A percentile compares a stretch with the other conserved stretches of the same genome.
Evolutionary conservation across 2,888 invertebrate species (phyloP).

Genomic region (Encarsia formosa): DNA sequence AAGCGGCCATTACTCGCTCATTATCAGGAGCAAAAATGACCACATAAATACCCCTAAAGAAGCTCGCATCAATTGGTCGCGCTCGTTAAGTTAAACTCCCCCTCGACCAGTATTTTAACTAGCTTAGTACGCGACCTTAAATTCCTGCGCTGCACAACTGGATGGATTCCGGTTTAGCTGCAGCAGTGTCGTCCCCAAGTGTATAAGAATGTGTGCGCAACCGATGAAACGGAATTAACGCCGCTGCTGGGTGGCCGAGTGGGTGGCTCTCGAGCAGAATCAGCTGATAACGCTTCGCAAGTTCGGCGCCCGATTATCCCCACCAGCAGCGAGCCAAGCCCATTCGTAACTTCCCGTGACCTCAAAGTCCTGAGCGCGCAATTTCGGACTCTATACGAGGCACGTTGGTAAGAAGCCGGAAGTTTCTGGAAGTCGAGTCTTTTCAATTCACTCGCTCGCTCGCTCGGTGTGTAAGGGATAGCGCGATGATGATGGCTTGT

Average conservation of each 20-base stretch:
- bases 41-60: not conserved
- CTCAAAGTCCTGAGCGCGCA: too few relatives aligned
- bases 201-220: too few relatives aligned
- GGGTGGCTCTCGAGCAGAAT: constrained; percentile 21
- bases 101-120: not conserved
- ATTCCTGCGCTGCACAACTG: too few relatives aligned
- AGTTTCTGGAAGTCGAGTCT: too few relatives aligned
- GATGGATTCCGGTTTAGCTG: too few relatives aligned
- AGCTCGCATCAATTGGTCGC: not conserved
- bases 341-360: too few relatives aligned
- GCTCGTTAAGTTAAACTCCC: not conserved
- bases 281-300: constrained; percentile 19
- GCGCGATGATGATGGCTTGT: constrained; percentile 2
- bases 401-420: too few relatives aligned
- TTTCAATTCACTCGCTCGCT: not conserved
- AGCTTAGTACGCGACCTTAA: not conserved
- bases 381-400: too few relatives aligned
- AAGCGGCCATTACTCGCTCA: not conserved
- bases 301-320: not conserved
- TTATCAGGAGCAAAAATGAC: too few relatives aligned
- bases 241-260: too few relatives aligned
- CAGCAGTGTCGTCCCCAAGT: too few relatives aligned
- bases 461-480: not conserved
- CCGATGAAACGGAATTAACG: constrained; percentile 24
- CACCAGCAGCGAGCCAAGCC: not conserved